Percentiles rank a stretch among this genome's conserved stretches.
phyloP scores from a whole-genome alignment of 2,888 invertebrate genomes.

The Temnothorax rugatulus region DNA sequence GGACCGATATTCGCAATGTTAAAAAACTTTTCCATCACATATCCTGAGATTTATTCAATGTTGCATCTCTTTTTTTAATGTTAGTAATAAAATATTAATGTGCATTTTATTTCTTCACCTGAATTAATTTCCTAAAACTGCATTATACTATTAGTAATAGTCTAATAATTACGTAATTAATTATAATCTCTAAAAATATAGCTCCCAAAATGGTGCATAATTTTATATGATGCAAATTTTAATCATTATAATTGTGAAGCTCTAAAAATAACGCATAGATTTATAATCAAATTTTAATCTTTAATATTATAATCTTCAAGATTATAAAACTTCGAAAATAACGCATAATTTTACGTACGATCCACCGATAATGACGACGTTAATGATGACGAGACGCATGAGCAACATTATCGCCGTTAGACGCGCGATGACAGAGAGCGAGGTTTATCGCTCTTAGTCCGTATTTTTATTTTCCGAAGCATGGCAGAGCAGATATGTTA shows the following conservation, averaged over 20 bases:
- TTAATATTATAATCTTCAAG: background rate
- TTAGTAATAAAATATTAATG: slow-evolving; percentile 11
- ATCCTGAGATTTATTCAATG: background rate
- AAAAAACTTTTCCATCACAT: background rate
- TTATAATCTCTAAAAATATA: background rate
- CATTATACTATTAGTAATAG: background rate
- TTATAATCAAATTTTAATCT: background rate
- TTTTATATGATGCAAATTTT: background rate
- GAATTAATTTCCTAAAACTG: background rate
- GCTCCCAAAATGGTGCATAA: background rate
- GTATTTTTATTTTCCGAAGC: slow-evolving; percentile 56
- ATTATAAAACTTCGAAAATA: background rate
- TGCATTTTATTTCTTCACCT: background rate
- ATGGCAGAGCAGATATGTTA: slow-evolving; percentile 61
- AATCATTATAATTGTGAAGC: background rate
- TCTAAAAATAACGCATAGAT: background rate
- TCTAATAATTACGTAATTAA: background rate
- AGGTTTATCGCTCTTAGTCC: slow-evolving; percentile 60
- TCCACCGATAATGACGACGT: background rate
- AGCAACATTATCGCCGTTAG: slow-evolving; percentile 47
- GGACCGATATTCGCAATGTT: slow-evolving; percentile 17
- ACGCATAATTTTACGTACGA: background rate
- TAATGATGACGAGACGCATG: background rate
- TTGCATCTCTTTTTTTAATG: background rate
- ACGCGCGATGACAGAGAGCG: slow-evolving; percentile 32